Evolutionary conservation across 2,888 invertebrate genomes (phyloP).

Genomic region (Meloe dianella): DNA sequence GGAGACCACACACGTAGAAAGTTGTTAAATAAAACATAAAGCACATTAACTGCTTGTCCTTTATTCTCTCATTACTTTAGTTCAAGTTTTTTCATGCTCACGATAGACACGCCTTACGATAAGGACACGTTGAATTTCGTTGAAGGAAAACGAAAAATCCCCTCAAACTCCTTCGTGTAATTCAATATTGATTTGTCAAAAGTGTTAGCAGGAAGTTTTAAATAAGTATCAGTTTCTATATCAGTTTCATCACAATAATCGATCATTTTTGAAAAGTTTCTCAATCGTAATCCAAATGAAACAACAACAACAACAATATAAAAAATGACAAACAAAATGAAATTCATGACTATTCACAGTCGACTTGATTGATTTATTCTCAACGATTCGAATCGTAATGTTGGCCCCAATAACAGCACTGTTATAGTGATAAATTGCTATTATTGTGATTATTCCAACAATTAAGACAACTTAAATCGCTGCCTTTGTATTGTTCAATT

Average conservation of each 20-base stretch:
- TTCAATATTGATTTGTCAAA: not conserved
- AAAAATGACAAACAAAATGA: not conserved
- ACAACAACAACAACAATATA: not conserved
- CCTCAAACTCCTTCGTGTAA: not conserved
- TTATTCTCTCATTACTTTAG: constrained; percentile 49
- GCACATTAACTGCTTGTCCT: constrained; percentile 58
- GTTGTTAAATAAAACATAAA: constrained; percentile 61
- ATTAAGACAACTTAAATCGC: not conserved
- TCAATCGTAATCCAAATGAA: not conserved
- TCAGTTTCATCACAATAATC: constrained; percentile 7
- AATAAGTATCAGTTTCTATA: not conserved
- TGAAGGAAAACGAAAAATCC: not conserved
- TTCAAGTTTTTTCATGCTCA: not conserved
- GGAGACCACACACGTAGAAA: constrained; percentile 58
- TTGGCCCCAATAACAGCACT: not conserved
- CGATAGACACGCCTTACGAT: too few species aligned
- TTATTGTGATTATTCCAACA: not conserved
- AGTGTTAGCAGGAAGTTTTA: not conserved
- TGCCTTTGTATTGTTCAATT: not conserved
- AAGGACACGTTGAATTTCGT: not conserved
- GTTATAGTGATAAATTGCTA: not conserved
- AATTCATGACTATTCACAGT: not conserved
- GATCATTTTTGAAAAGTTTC: not conserved
- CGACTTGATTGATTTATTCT: constrained; percentile 1
- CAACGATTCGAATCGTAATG: not conserved